Evolutionary conservation across 2,888 invertebrate genomes (phyloP).

Genomic region (Gymnoscelis rufifasciata): DNA sequence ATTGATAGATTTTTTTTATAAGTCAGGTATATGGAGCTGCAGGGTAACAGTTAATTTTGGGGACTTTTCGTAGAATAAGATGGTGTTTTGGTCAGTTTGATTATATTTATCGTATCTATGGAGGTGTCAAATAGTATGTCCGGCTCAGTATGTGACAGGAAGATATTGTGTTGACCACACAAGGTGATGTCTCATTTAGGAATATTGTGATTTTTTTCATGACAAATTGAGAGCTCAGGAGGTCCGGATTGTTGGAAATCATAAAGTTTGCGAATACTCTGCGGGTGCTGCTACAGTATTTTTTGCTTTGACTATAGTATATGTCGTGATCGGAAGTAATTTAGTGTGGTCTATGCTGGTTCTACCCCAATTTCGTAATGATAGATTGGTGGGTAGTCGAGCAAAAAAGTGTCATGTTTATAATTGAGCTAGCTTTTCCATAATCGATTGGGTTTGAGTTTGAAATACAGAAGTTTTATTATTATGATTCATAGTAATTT

Average conservation of each 20-base stretch:
- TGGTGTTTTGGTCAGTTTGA: conserved; percentile 63
- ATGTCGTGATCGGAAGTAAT: conserved; percentile 66
- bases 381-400: conserved; percentile 38
- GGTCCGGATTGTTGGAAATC: conserved; percentile 55
- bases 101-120: conserved; percentile 64
- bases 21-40: no score
- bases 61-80: neutral
- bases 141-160: conserved; percentile 71
- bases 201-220: conserved; percentile 37
- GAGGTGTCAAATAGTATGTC: conserved; percentile 76
- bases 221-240: conserved; percentile 65
- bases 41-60: no score
- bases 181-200: conserved; percentile 66
- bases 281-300: conserved; percentile 37
- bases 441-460: conserved; percentile 6
- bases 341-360: conserved; percentile 39
- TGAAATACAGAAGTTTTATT: neutral
- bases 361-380: conserved; percentile 42
- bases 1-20: conserved; percentile 56
- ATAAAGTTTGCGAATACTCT: conserved; percentile 42
- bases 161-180: conserved; percentile 68
- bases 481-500: neutral
- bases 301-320: no score
- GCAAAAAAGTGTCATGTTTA: conserved; percentile 29
- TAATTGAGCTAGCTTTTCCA: conserved; percentile 8